phyloP scores from a whole-genome alignment of 2,797 vertebrate genomes.

The Tiaroga cobitis region DNA sequence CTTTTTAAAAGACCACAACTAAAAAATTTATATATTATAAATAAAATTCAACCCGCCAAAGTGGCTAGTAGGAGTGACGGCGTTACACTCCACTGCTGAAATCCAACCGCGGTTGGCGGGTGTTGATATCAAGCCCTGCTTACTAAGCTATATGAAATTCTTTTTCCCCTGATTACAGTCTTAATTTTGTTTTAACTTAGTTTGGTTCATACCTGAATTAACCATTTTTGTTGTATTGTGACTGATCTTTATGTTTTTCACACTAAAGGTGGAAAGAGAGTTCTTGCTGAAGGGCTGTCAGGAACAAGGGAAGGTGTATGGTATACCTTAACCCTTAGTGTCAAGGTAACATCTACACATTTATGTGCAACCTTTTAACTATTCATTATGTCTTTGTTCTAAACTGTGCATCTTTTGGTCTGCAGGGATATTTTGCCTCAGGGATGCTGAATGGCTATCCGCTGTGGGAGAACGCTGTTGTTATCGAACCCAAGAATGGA shows the following conservation, averaged over 20 bases:
- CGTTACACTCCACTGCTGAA: too few species aligned
- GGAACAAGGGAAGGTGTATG: constrained; percentile 74
- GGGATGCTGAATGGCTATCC: constrained; percentile 75
- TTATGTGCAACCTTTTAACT: neutral
- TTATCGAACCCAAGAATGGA: constrained; percentile 70
- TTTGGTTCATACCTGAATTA: neutral
- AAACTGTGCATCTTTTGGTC: constrained; percentile 22
- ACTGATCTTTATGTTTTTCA: neutral
- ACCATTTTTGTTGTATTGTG: neutral
- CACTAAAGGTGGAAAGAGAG: constrained; percentile 70
- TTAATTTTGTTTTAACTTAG: neutral
- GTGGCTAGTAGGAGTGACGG: too few species aligned
- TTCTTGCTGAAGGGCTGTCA: constrained; percentile 75
- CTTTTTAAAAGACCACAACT: too few species aligned
- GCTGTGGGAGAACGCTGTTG: constrained; percentile 75
- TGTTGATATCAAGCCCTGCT: too few species aligned
- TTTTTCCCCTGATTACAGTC: neutral
- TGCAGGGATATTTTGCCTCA: constrained; percentile 72
- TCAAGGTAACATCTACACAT: constrained; percentile 73
- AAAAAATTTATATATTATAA: too few species aligned
- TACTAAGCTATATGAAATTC: too few species aligned
- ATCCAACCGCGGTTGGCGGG: too few species aligned
- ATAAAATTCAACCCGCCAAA: too few species aligned
- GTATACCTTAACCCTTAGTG: constrained; percentile 80
- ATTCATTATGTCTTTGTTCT: neutral